Conservation (phyloP, 2,113 vertebrate species). For the Mormoops blainvillei region DNA sequence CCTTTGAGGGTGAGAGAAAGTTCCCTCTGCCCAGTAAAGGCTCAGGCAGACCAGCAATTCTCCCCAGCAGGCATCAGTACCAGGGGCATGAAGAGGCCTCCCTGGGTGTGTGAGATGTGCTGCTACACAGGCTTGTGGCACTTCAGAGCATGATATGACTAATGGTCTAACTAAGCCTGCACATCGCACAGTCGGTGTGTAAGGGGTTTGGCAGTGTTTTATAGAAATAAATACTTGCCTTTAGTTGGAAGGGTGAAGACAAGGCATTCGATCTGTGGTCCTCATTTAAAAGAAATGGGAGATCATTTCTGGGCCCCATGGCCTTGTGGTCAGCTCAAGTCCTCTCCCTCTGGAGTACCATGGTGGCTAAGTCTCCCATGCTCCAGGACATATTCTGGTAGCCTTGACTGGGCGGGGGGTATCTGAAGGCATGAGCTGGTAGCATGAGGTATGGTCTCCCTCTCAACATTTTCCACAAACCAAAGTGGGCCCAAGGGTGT, state of each 20-base stretch:
- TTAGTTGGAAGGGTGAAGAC: neutral
- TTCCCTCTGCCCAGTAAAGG: rapidly evolving
- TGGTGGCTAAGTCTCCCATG: neutral
- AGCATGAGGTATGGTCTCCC: neutral
- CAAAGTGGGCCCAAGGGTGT: neutral
- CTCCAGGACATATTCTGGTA: rapidly evolving
- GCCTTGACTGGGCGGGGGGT: neutral
- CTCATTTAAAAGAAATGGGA: neutral
- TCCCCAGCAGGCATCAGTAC: neutral
- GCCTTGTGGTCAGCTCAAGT: neutral
- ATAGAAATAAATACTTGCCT: neutral
- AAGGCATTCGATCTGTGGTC: rapidly evolving
- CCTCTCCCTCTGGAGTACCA: rapidly evolving
- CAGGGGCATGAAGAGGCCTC: neutral
- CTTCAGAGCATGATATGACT: too few species aligned
- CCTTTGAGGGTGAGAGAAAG: neutral
- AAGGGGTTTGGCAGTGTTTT: neutral
- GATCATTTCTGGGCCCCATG: neutral
- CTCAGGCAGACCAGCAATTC: rapidly evolving
- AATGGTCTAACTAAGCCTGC: rapidly evolving
- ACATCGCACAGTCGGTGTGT: neutral
- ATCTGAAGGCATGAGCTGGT: neutral
- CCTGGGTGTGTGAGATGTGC: rapidly evolving
- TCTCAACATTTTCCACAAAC: neutral
- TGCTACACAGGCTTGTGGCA: rapidly evolving